These are phyloP conservation scores for Sinocyclocheilus anshuiensis DNA, from an alignment of 2,113 vertebrate species.

Conservation along the genomic window DNA sequence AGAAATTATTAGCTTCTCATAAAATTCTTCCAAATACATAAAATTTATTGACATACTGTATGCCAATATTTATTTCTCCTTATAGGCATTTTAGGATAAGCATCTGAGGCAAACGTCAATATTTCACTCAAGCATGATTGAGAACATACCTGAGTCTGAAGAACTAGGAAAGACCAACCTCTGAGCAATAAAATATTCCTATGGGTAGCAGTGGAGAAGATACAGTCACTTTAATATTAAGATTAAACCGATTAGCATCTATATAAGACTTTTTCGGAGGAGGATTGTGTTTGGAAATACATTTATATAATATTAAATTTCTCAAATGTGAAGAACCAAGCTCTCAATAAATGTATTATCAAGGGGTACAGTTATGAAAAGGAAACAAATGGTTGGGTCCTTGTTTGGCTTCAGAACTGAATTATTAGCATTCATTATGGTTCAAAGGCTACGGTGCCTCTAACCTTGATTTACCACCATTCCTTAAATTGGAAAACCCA, in stretches of 20 bases:
- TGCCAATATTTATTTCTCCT: background rate
- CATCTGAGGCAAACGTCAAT: background rate
- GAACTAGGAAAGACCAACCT: background rate
- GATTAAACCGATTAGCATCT: background rate
- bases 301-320: background rate
- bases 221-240: background rate
- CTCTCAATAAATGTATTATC: background rate
- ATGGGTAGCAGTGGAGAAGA: background rate
- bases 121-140: background rate
- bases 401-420: slow-evolving; percentile 14
- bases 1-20: too few relatives aligned
- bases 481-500: background rate
- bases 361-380: background rate
- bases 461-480: slow-evolving; percentile 15
- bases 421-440: slow-evolving; percentile 2
- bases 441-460: background rate
- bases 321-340: background rate
- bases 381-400: background rate
- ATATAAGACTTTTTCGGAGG: background rate
- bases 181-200: background rate
- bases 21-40: background rate
- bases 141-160: background rate
- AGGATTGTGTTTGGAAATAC: background rate
- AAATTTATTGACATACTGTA: background rate
- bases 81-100: background rate